Percentiles rank a stretch among this genome's conserved stretches.
These are phyloP conservation scores for Sebastolobus alascanus DNA, from an alignment of 2,797 vertebrate genomes.

Conservation along the genomic window DNA sequence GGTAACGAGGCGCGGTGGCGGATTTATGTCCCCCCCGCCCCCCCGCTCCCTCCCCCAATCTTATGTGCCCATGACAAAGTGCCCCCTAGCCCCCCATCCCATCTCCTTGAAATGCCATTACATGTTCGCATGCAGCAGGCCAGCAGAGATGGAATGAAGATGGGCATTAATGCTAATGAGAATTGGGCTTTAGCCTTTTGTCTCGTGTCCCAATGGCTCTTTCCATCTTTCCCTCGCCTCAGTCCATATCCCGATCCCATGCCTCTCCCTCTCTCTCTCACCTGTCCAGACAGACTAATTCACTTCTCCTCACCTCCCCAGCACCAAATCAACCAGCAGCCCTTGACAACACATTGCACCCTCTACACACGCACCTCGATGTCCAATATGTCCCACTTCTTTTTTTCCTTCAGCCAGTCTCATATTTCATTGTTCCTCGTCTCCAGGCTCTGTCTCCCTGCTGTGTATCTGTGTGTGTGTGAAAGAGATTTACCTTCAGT, in stretches of 20 bases:
- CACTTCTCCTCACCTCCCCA: constrained; percentile 15
- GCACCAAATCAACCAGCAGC: constrained; percentile 9
- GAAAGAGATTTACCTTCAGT: constrained; percentile 88
- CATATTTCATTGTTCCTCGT: constrained; percentile 45
- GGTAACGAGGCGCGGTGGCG: constrained; percentile 79
- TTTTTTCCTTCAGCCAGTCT: constrained; percentile 25
- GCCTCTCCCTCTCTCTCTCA: constrained; percentile 52
- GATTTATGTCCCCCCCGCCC: constrained; percentile 78
- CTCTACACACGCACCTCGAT: constrained; percentile 19
- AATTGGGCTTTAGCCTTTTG: constrained; percentile 77
- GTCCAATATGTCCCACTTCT: constrained; percentile 31
- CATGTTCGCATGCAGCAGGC: constrained; percentile 70
- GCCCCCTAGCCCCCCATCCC: constrained; percentile 65
- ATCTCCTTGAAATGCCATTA: constrained; percentile 87
- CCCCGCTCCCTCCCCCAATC: constrained; percentile 42
- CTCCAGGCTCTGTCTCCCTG: constrained; percentile 4
- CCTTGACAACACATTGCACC: constrained; percentile 31
- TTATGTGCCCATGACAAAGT: constrained; percentile 76
- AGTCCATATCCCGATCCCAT: constrained; percentile 33
- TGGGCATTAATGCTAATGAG: constrained; percentile 82
- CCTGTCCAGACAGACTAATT: constrained; percentile 50
- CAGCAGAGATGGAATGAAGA: constrained; percentile 72
- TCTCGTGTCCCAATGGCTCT: constrained; percentile 59
- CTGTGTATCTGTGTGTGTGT: constrained; percentile 15
- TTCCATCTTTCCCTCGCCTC: constrained; percentile 44